Conservation (phyloP, 92 coral and sea anemone genomes). For the Porites divaricata region DNA sequence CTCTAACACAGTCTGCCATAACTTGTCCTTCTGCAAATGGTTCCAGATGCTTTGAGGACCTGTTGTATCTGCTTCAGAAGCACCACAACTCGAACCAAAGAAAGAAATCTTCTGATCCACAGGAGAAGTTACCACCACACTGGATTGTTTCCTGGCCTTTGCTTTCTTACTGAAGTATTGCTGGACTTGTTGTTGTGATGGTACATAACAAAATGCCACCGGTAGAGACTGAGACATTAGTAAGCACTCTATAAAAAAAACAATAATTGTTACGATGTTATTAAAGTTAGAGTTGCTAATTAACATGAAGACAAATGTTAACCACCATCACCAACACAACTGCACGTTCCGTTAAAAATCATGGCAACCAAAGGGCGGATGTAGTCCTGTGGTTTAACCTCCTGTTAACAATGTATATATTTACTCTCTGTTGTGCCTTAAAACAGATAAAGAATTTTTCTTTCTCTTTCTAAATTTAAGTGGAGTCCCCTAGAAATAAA, state of each 20-base stretch:
- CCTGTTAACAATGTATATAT: too few species aligned
- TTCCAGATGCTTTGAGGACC: slow-evolving; percentile 70
- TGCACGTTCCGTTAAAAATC: too few species aligned
- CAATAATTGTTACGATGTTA: neutral
- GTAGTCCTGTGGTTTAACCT: too few species aligned
- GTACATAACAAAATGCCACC: slow-evolving; percentile 89
- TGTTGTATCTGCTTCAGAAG: neutral
- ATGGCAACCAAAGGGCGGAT: too few species aligned
- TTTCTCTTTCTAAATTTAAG: too few species aligned
- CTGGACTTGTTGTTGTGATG: slow-evolving; percentile 77
- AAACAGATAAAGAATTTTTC: too few species aligned
- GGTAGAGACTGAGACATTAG: slow-evolving; percentile 68
- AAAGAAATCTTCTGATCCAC: slow-evolving; percentile 82
- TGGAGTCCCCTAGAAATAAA: too few species aligned
- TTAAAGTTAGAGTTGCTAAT: too few species aligned
- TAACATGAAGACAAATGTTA: too few species aligned
- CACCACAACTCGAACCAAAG: slow-evolving; percentile 46
- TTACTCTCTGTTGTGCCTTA: too few species aligned
- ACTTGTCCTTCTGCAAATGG: slow-evolving; percentile 71
- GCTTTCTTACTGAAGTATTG: slow-evolving; percentile 50
- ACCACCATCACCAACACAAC: too few species aligned
- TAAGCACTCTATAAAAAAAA: slow-evolving; percentile 43
- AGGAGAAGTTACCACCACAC: slow-evolving; percentile 44
- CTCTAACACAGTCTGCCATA: slow-evolving; percentile 94
- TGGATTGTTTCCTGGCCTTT: slow-evolving; percentile 23